Evolutionary conservation across 2,797 vertebrate genomes (phyloP).

Genomic region (Vespertilio murinus): DNA sequence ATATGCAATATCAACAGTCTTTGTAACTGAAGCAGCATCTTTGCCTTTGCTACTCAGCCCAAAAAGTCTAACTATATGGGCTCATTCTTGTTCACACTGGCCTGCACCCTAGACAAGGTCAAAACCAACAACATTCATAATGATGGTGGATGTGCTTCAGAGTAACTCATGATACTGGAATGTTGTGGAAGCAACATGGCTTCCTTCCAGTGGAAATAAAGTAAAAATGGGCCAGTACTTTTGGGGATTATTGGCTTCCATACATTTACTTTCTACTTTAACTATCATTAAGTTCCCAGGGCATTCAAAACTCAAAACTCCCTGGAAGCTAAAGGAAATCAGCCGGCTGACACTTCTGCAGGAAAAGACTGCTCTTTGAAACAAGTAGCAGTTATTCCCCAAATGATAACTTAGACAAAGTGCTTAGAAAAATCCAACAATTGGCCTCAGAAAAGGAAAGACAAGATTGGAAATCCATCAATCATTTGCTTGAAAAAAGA

Average conservation of each 20-base stretch:
- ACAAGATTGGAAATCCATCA: background rate
- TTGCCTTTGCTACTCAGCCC: background rate
- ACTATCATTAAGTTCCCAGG: background rate
- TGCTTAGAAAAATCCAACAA: background rate
- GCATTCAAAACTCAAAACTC: background rate
- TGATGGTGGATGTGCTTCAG: background rate
- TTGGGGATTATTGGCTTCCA: background rate
- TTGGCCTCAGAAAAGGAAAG: background rate
- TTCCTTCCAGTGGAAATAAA: background rate
- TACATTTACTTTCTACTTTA: background rate
- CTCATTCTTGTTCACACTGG: background rate
- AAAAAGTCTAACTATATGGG: no score
- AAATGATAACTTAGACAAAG: background rate
- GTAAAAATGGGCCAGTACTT: background rate
- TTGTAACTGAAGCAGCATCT: background rate
- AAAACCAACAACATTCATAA: background rate
- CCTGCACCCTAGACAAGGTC: background rate
- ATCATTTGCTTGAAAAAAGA: background rate
- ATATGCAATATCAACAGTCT: background rate
- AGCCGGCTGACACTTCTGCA: background rate
- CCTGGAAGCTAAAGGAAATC: background rate
- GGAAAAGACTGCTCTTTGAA: background rate
- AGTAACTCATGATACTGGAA: background rate
- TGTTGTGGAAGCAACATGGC: background rate
- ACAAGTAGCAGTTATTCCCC: background rate